These are phyloP conservation scores for Scaptomyza polygonia DNA, from an alignment of 2,888 invertebrate species.

Conservation along the genomic window DNA sequence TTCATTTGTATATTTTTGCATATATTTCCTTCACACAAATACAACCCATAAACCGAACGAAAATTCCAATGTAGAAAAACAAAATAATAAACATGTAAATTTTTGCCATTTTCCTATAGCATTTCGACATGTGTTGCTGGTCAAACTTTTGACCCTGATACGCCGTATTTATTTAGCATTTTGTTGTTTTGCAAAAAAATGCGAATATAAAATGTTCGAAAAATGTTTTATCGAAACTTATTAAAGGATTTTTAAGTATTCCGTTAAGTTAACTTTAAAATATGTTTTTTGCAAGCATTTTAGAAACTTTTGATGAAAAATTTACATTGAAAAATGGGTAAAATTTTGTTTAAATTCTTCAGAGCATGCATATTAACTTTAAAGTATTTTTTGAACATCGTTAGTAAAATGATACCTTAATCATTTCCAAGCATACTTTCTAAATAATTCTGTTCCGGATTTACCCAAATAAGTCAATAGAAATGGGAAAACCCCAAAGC, in stretches of 20 bases:
- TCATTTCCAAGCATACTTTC: background rate
- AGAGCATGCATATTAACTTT: too few relatives aligned
- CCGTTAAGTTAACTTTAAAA: too few relatives aligned
- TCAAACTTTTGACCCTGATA: slow-evolving; percentile 1
- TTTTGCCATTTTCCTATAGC: background rate
- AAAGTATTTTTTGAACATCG: too few relatives aligned
- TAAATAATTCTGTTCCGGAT: slow-evolving; percentile 26
- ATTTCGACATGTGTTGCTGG: background rate
- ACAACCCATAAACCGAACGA: too few relatives aligned
- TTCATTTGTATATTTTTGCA: background rate
- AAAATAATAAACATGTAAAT: slow-evolving; percentile 7
- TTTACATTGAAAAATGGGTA: too few relatives aligned
- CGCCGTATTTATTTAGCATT: background rate
- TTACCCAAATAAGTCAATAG: slow-evolving; percentile 62
- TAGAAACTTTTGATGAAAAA: too few relatives aligned
- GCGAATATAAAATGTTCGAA: background rate
- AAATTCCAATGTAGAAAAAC: background rate
- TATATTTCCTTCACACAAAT: too few relatives aligned
- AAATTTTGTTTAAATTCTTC: too few relatives aligned
- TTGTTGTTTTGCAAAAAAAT: background rate
- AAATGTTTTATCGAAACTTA: background rate
- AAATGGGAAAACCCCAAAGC: slow-evolving; percentile 27
- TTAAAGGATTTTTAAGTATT: background rate
- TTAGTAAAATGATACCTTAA: slow-evolving; percentile 12
- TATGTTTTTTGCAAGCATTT: too few relatives aligned